A percentile compares a stretch with the other conserved stretches of the same genome.
phyloP scores from a whole-genome alignment of 2,888 invertebrate genomes.

The Xylophagus ater region DNA sequence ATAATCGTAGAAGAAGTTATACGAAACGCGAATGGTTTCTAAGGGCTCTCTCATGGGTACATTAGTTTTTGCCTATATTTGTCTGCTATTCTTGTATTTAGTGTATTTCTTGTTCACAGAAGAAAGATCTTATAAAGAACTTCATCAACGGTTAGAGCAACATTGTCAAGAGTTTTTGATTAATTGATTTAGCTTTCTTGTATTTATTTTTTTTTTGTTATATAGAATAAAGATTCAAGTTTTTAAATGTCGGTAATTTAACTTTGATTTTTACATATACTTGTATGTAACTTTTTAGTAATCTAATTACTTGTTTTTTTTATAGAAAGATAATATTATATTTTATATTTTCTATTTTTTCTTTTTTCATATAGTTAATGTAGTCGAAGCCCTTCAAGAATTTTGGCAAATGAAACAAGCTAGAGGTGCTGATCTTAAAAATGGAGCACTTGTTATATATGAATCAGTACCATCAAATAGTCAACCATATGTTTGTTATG shows the following conservation, averaged over 20 bases:
- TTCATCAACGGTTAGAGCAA: slow-evolving; percentile 1
- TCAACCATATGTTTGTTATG: slow-evolving; percentile 90
- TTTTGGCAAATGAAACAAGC: slow-evolving; percentile 97
- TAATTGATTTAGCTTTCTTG: slow-evolving; percentile 7
- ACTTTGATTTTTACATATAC: slow-evolving; percentile 14
- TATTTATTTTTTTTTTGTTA: slow-evolving; percentile 15
- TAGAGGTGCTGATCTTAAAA: slow-evolving; percentile 70
- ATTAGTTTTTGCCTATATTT: too few species aligned
- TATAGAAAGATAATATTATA: too few species aligned
- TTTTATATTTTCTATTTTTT: slow-evolving; percentile 9
- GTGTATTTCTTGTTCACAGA: too few species aligned
- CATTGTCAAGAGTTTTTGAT: slow-evolving; percentile 10
- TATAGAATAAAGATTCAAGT: too few species aligned
- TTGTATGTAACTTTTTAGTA: too few species aligned
- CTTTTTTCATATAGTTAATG: slow-evolving; percentile 85
- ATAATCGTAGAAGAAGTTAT: too few species aligned
- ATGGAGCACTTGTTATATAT: slow-evolving; percentile 86
- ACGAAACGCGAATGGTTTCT: too few species aligned
- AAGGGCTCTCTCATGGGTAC: too few species aligned
- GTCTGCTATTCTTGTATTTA: too few species aligned
- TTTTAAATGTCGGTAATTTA: too few species aligned
- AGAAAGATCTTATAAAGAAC: too few species aligned
- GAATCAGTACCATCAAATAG: slow-evolving; percentile 86
- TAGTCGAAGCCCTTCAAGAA: slow-evolving; percentile 90
- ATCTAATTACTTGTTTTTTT: too few species aligned